Conservation (phyloP, 1,140 invertebrate genomes). For the Drosophila equinoxialis region DNA sequence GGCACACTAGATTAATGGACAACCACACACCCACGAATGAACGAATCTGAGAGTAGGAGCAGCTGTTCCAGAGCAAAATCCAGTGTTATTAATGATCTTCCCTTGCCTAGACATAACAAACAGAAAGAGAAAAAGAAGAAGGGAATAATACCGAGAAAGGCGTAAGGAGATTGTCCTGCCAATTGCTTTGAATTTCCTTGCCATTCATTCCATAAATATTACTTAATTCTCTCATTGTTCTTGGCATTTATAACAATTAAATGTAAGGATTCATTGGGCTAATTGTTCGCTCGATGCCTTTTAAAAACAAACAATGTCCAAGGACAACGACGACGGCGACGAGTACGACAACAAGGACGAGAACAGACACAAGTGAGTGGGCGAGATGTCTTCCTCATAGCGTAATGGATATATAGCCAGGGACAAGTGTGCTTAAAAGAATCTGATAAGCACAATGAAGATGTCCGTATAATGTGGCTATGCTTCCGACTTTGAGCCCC, state of each 20-base stretch:
- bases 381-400: background rate
- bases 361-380: background rate
- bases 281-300: slow-evolving; percentile 51
- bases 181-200: slow-evolving; percentile 45
- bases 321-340: background rate
- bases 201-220: slow-evolving; percentile 68
- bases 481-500: background rate
- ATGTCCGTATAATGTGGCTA: slow-evolving; percentile 38
- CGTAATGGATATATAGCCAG: slow-evolving; percentile 35
- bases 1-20: slow-evolving; percentile 68
- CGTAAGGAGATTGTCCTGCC: slow-evolving; percentile 44
- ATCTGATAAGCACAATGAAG: slow-evolving; percentile 67
- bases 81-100: slow-evolving; percentile 71
- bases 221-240: slow-evolving; percentile 62
- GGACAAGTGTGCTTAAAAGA: slow-evolving; percentile 42
- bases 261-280: slow-evolving; percentile 58
- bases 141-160: slow-evolving; percentile 18
- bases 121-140: no score
- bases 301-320: slow-evolving; percentile 36
- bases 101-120: slow-evolving; percentile 3
- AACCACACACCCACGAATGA: slow-evolving; percentile 11
- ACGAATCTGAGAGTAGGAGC: slow-evolving; percentile 15
- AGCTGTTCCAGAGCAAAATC: slow-evolving; percentile 65
- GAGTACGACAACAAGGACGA: slow-evolving; percentile 10
- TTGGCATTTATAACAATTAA: slow-evolving; percentile 79